Base-by-base conservation (phyloP, 1,140 invertebrate species). In the Sitodiplosis mosellana region DNA sequence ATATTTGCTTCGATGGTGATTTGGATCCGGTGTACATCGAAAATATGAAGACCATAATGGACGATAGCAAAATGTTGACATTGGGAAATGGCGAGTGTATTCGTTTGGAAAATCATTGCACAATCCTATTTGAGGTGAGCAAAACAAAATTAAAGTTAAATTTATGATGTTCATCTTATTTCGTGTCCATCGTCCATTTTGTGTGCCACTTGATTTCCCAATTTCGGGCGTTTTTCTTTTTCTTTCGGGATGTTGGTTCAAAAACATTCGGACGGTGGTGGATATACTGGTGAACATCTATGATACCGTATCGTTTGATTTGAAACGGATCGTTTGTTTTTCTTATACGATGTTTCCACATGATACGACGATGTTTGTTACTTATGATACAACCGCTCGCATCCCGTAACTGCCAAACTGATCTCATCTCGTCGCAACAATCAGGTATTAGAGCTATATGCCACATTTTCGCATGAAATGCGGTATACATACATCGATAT, bases 41-140 rank as follows among this genome's bases (percentile, higher is more conserved):
- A 67, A 92, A 92, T 64, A 91, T 93, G 87, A 93, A 93, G 66
- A 90, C 87, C 1, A 87, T 93, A 6, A 92, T 94, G 88, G 89
- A 94, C 60, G 88, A 94, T 63, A 93, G 92, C 59, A 83, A 82
- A 60, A 63, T 92, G 41, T 61, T 94, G 40, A 92, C 88, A 1
- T 67, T 94, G 50, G 85, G 86, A 0, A 92, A 92, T 65, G 87
- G 88, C 45, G 88, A 94, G 59, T 69, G 88, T 48, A 90, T 94
- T 19, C 73, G 83, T 40, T 67, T 93, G 18, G 76, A 80, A 52
- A 80, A 86, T 51, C 70, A 75, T 56, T 91, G 87, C 61, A 78
- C 81, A 18, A 66, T 93, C 45, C 67, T 94, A 33, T 93, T 93
- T 69, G 90, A 94, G 73, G 83, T 80, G 27, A 27, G 27, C 56